A percentile compares a stretch with the other conserved stretches of the same genome.
These are phyloP conservation scores for Amblyjoppa proteus DNA, from an alignment of 2,888 invertebrate species.

Conservation along the genomic window DNA sequence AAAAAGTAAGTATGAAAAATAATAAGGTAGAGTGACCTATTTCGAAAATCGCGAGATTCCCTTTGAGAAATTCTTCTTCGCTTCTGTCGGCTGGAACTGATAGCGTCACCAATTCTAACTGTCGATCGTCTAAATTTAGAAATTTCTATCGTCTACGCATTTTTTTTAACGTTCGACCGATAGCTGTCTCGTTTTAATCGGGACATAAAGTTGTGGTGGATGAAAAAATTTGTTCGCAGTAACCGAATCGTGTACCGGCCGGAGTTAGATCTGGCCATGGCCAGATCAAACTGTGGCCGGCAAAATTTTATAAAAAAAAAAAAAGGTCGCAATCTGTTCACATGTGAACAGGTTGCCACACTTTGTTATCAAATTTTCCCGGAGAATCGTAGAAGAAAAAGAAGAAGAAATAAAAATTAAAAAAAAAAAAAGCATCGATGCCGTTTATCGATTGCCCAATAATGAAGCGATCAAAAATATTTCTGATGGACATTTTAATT, in stretches of 20 bases:
- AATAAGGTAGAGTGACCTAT: not conserved
- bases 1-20: not conserved
- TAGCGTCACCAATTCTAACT: constrained; percentile 9
- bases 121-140: constrained; percentile 18
- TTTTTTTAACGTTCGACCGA: not conserved
- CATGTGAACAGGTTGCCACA: not conserved
- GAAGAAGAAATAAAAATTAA: no score
- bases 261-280: not conserved
- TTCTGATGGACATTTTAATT: no score
- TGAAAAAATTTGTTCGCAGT: not conserved
- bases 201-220: not conserved
- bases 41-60: not conserved
- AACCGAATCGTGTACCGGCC: not conserved
- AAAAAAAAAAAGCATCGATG: no score
- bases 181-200: not conserved
- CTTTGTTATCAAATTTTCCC: not conserved
- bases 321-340: no score
- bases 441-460: no score
- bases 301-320: no score
- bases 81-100: not conserved
- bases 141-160: not conserved
- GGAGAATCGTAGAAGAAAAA: no score
- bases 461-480: no score
- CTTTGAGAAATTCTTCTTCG: not conserved
- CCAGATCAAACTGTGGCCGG: no score